phyloP scores from a whole-genome alignment of 2,113 vertebrate species.

The Columba livia region DNA sequence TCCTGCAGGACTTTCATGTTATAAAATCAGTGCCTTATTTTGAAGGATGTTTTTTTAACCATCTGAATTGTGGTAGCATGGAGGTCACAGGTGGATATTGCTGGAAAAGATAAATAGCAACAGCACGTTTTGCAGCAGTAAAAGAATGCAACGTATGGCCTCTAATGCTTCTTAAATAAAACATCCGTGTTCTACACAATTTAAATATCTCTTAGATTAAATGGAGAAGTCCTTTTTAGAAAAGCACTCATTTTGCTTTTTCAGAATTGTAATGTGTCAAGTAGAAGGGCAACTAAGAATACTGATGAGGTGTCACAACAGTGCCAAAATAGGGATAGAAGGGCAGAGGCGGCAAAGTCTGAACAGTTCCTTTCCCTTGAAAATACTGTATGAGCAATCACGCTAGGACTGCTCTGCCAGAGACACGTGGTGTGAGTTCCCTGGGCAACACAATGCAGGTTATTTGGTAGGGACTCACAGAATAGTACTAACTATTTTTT shows the following conservation, averaged over 20 bases:
- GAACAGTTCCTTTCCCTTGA: neutral
- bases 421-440: rapidly evolving
- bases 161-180: neutral
- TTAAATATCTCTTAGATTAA: neutral
- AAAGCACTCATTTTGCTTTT: neutral
- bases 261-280: neutral
- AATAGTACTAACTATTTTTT: neutral
- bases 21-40: neutral
- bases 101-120: neutral
- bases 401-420: rapidly evolving
- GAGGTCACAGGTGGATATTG: neutral
- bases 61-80: neutral
- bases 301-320: neutral
- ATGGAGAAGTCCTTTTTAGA: neutral
- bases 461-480: neutral
- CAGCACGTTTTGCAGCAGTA: neutral
- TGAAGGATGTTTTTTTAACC: neutral
- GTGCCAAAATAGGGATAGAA: rapidly evolving
- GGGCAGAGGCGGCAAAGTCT: neutral
- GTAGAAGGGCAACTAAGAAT: neutral
- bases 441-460: neutral
- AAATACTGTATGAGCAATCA: neutral
- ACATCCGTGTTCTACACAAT: neutral
- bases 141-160: neutral
- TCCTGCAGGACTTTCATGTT: neutral